Conservation (phyloP, 2,113 vertebrate species). For the Microtus montanus region DNA sequence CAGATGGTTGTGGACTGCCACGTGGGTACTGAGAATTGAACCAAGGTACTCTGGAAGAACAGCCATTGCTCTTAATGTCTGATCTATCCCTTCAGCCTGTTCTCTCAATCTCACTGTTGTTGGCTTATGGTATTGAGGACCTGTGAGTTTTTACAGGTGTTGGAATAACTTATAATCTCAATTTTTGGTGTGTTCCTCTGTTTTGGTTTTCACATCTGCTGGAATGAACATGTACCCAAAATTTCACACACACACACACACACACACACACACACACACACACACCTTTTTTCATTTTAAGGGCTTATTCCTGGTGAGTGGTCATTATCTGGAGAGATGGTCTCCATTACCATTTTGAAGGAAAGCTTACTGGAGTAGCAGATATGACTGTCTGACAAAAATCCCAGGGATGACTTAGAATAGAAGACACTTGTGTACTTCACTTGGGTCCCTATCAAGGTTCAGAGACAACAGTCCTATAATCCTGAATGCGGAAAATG, state of each 20-base stretch:
- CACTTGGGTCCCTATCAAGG: background rate
- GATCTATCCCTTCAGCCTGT: background rate
- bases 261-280: background rate
- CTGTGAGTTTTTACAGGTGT: background rate
- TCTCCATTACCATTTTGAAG: background rate
- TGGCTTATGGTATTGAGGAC: background rate
- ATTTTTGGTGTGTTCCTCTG: background rate
- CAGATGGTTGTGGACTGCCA: background rate
- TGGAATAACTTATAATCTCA: too few species aligned
- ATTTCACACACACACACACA: background rate
- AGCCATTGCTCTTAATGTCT: background rate
- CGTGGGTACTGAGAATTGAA: background rate
- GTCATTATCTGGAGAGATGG: background rate
- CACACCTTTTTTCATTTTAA: background rate
- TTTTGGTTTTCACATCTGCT: background rate
- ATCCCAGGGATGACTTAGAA: background rate
- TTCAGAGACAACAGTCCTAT: background rate
- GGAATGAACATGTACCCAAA: background rate
- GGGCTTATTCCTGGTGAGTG: background rate
- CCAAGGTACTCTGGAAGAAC: background rate
- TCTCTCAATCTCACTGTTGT: background rate
- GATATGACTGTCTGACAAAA: too few species aligned
- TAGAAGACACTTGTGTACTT: background rate
- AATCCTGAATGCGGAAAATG: background rate
- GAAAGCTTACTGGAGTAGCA: background rate